Evolutionary conservation across 2,888 invertebrate genomes (phyloP), one percentile per base, ranked within the genome.

Genomic region (Limnephilus auricula): DNA sequence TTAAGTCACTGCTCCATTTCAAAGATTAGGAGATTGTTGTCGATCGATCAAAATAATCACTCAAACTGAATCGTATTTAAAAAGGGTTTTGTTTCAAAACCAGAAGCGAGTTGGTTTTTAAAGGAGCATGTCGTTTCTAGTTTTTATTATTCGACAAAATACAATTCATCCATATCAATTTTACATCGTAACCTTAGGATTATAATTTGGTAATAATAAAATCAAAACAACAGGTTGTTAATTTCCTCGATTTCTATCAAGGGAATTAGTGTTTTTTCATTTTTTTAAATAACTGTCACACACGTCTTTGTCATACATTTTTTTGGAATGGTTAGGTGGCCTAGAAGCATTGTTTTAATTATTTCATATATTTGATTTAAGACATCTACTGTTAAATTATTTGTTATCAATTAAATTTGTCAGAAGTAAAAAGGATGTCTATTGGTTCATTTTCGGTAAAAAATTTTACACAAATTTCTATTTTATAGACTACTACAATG

Each of bases 1-100:
- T 85, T 4, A 15, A 80, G 84, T 5, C 89, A 79, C 79, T 50
- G n/a, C 40, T 89, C 80, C 89, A 80, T 80, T 45, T 89, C 80
- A 87, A 86, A 50, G 34, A 83, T 87, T 65, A 65, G 50, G 0
- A 65, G 5, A n/a, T n/a, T n/a, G 13, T 18, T 65, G 50, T 65
- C 50, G 50, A 18, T 18, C 18, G 25, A 65, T 65, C 50, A 65
- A 65, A 65, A 65, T 5, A 18, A 25, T 65, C n/a, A 25, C 65
- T 65, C 65, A 9, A 65, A 25, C 25, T 25, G 25, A 65, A 65
- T 65, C 25, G 65, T 25, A 25, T 65, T 65, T 25, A 80, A 31
- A 80, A 80, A 2, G 18, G 32, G 13, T 32, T 80, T 31, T 31
- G 5, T 80, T 80, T 31, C 9, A 80, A 80, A 80, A 31, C 13